These are phyloP conservation scores for Drosophila multiciliata DNA, from an alignment of 2,888 invertebrate species.

Conservation along the genomic window DNA sequence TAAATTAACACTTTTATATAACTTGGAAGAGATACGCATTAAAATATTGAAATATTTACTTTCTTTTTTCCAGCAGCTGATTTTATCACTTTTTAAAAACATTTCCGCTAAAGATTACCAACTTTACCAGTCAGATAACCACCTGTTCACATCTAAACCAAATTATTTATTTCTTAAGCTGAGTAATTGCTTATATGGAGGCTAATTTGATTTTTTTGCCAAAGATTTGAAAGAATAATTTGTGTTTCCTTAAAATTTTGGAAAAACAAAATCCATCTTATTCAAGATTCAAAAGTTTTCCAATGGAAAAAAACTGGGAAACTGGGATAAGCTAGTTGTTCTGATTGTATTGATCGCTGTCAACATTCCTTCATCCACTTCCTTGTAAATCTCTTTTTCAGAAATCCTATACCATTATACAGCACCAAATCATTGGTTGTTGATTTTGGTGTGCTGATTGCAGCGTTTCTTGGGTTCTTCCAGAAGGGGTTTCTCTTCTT, in stretches of 20 bases:
- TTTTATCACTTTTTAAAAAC: neutral
- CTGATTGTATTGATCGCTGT: neutral
- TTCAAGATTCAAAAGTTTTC: neutral
- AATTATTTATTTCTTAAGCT: constrained; percentile 2
- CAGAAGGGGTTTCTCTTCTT: neutral
- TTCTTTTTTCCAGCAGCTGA: neutral
- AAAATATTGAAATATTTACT: neutral
- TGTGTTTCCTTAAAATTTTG: neutral
- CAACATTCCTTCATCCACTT: neutral
- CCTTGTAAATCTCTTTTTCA: neutral
- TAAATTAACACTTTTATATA: too few species aligned
- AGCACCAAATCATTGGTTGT: neutral
- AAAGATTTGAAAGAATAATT: neutral
- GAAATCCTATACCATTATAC: neutral
- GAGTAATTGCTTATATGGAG: neutral
- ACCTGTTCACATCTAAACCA: neutral
- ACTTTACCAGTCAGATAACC: neutral
- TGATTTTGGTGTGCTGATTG: neutral
- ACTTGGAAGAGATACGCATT: neutral
- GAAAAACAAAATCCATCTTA: neutral
- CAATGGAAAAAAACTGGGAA: neutral
- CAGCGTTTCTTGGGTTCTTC: neutral
- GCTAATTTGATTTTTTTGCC: neutral
- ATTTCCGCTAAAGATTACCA: neutral
- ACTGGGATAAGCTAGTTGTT: neutral